Conservation (phyloP, 1,140 invertebrate genomes). For the Eurosta solidaginis region DNA sequence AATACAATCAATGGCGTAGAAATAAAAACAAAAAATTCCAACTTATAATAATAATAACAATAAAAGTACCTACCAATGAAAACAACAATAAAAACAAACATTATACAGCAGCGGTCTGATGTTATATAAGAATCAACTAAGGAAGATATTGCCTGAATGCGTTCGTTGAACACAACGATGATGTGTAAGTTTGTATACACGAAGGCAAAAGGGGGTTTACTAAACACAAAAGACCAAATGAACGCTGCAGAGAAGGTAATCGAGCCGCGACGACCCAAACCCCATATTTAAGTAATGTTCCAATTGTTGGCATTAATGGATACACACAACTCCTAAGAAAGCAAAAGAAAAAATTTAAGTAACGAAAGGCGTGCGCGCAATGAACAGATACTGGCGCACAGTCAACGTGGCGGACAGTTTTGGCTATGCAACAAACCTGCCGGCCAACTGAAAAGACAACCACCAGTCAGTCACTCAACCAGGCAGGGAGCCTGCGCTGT, state of each 20-base stretch:
- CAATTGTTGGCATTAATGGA: slow-evolving; percentile 33
- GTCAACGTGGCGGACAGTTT: not conserved
- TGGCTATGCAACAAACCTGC: too few species aligned
- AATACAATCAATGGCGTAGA: not conserved
- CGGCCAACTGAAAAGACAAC: too few species aligned
- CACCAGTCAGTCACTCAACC: not conserved
- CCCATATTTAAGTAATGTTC: slow-evolving; percentile 33
- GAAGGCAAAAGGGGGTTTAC: not conserved
- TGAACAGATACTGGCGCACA: not conserved
- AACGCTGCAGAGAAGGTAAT: not conserved
- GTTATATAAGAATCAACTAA: not conserved
- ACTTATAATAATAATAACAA: slow-evolving; percentile 6
- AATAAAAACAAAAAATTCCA: slow-evolving; percentile 1
- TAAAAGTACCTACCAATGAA: not conserved
- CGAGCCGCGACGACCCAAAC: slow-evolving; percentile 10
- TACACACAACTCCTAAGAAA: not conserved
- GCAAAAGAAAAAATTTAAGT: not conserved
- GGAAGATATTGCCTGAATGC: not conserved
- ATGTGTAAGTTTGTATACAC: not conserved
- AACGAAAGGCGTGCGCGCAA: not conserved
- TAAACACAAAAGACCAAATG: slow-evolving; percentile 15
- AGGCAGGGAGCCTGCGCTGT: not conserved
- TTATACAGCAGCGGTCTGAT: not conserved
- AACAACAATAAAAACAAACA: not conserved
- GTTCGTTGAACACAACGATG: not conserved